Evolutionary conservation across 2,113 vertebrate genomes (phyloP), one percentile per base, ranked within the genome.

Genomic region (Mesoclemmys tuberculata): DNA sequence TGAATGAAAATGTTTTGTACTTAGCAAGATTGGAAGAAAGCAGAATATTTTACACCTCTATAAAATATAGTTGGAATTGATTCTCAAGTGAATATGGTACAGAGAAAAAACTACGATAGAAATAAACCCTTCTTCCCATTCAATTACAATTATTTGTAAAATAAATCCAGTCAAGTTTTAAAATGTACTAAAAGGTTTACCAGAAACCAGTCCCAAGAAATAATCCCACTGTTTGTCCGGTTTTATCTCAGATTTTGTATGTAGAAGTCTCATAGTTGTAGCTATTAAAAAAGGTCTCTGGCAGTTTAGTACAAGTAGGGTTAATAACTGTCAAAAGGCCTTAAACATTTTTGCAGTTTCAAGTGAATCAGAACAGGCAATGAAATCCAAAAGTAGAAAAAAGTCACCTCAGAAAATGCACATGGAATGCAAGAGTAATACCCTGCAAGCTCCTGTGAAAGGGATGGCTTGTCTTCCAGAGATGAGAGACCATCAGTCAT

Each of bases 31-130:
- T 96, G 97, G 95, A 98, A 97, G 97, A 97, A 98, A 98, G 97
- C 96, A 97, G 96, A 96, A 98, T 98, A 98, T 98, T 98, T 98
- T 98, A 98, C 98, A 98, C 94, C 97, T 98, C 98, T 96, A 97
- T 56, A 95, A 97, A 98, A 97, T 90, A 97, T 80, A 84, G n/a
- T 96, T 96, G 96, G 92, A 93, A 88, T 96, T 98, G 97, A 97
- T 97, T 98, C 92, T 97, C 92, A 94, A 96, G 78, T 95, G 96
- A 98, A 97, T 95, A 97, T 92, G 97, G 93, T 96, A 98, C 90
- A 97, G 97, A 95, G 89, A 96, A 94, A 84, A 91, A 97, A 87
- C 90, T 97, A 97, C 94, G 95, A 93, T 49, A 98, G 97, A 89
- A 93, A 90, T 91, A 86, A 81, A 79, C 79, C 92, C 55, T 96